Base-by-base conservation (phyloP, 2,113 vertebrate genomes). In the Furnarius figulus region DNA sequence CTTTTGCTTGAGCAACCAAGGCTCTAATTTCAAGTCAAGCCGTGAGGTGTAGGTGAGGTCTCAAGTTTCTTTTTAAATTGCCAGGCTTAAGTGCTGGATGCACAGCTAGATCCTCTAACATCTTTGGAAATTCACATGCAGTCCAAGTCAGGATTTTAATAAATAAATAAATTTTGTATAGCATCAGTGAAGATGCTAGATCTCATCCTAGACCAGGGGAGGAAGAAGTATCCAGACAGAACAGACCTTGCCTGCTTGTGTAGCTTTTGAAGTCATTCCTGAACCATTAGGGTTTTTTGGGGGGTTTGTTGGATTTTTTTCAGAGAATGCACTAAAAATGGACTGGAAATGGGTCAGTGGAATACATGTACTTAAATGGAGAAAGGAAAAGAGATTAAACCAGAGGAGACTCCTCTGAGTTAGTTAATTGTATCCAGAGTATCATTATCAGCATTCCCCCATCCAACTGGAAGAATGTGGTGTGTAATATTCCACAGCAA, bases 301-400 rank as follows among this genome's bases (percentile, higher is more conserved):
- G 12, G 5, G 1, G 33, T 71, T 55, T 22, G 22, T 15, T 42
- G 40, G 40, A 40, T 35, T 30, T 61, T 56, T 56, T 83, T 75
- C 53, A 5, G 5, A 50, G 53, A 85, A 53, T 87, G 17, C 42
- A 17, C 28, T 50, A 76, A 71, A 66, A 91, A 50, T 27, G 25
- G 25, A 40, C 59, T 88, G 76, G 46, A 58, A 90, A 80, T 52
- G 16, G 6, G 20, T 71, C 21, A 39, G 37, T 86, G 47, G 33
- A 86, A 77, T 62, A 33, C 6, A 7, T n/a, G 14, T 33, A 27
- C 21, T 90, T 84, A 67, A 77, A 67, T 55, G 33, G 42, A 88
- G 91, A 86, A 95, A 90, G 83, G 75, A 95, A 94, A 92, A 96
- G 65, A 86, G 42, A 74, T 95, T 93, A 95, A 89, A 74, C 63